A percentile compares a stretch with the other conserved stretches of the same genome.
phyloP scores from a whole-genome alignment of 2,113 vertebrate genomes.

The Chitala chitala region DNA sequence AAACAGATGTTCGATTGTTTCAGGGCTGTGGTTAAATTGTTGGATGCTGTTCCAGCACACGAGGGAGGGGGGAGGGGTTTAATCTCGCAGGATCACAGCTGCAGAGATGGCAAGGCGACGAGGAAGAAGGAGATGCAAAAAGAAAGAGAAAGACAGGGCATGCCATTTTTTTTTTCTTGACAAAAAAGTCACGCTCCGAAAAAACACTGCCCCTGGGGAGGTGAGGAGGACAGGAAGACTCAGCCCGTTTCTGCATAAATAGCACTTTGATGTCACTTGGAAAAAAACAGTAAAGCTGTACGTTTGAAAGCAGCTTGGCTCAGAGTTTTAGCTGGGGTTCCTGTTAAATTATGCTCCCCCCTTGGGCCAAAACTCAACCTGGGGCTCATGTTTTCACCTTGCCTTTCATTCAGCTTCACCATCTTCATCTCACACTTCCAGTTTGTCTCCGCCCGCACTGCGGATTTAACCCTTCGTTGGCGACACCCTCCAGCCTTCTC shows the following conservation, averaged over 20 bases:
- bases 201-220: constrained; percentile 54
- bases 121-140: constrained; percentile 32
- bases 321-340: constrained; percentile 43
- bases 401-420: constrained; percentile 23
- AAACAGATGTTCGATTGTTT: constrained; percentile 92
- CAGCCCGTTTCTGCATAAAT: constrained; percentile 66
- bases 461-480: constrained; percentile 21
- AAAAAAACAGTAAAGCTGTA: constrained; percentile 28
- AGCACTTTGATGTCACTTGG: constrained; percentile 66
- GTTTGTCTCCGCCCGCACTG: too few species aligned
- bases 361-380: constrained; percentile 31
- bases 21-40: constrained; percentile 79
- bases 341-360: constrained; percentile 35
- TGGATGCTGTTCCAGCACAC: constrained; percentile 75
- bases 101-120: constrained; percentile 63
- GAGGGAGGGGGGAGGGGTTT: constrained; percentile 57
- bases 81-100: constrained; percentile 73
- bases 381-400: constrained; percentile 39
- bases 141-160: neutral
- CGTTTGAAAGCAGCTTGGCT: constrained; percentile 43
- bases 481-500: neutral
- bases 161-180: constrained; percentile 27
- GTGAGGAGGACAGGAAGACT: constrained; percentile 61
- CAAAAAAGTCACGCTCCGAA: constrained; percentile 52
- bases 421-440: neutral